Conservation (phyloP, 2,888 invertebrate species). For the Prostheceraeus crozeri region DNA sequence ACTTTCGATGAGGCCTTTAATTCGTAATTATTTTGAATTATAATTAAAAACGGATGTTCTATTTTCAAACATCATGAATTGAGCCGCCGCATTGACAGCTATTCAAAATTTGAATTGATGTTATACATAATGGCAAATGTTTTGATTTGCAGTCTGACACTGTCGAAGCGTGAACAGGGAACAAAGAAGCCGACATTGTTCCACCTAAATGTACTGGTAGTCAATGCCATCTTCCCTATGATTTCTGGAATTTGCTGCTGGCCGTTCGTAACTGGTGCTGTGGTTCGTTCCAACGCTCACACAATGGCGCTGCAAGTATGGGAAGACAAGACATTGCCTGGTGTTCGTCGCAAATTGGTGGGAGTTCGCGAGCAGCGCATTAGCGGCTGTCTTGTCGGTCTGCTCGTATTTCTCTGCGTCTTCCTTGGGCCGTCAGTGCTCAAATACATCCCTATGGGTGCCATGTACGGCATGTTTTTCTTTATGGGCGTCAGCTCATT, state of each 20-base stretch:
- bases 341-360: constrained; percentile 69
- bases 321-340: constrained; percentile 89
- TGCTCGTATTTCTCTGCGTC: constrained; percentile 63
- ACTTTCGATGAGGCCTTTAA: too few relatives aligned
- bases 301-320: constrained; percentile 84
- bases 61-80: too few relatives aligned
- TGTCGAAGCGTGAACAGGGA: too few relatives aligned
- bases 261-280: constrained; percentile 89
- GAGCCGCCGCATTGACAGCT: too few relatives aligned
- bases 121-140: too few relatives aligned
- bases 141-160: too few relatives aligned
- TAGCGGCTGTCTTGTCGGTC: constrained; percentile 52
- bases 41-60: too few relatives aligned
- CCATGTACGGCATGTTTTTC: constrained; percentile 39
- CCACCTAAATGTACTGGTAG: too few relatives aligned
- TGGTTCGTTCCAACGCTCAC: constrained; percentile 86
- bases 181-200: too few relatives aligned
- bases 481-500: constrained; percentile 36
- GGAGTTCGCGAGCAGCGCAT: constrained; percentile 67
- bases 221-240: constrained; percentile 72
- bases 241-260: constrained; percentile 75
- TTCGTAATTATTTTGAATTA: too few relatives aligned
- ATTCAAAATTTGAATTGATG: too few relatives aligned
- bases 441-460: constrained; percentile 82
- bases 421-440: constrained; percentile 68